Evolutionary conservation across 2,797 vertebrate species (phyloP).

Genomic region (Erithacus rubecula): DNA sequence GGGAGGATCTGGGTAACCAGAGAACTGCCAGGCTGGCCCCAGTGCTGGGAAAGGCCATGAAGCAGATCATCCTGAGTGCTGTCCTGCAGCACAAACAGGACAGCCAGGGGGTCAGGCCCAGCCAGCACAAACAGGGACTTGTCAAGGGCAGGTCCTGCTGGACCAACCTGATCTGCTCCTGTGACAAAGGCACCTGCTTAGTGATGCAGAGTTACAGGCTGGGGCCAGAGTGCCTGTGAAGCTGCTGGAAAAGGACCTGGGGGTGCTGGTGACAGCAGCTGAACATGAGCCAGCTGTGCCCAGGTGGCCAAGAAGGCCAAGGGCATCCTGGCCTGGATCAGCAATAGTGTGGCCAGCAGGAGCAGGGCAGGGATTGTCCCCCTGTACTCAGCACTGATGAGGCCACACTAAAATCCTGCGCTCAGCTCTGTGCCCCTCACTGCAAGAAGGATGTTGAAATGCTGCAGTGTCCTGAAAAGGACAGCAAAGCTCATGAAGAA

Average conservation of each 20-base stretch:
- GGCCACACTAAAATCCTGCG: background rate
- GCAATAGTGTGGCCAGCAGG: background rate
- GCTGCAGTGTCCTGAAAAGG: background rate
- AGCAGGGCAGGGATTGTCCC: accelerated
- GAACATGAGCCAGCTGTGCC: background rate
- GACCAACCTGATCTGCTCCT: background rate
- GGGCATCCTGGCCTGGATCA: background rate
- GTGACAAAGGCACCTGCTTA: background rate
- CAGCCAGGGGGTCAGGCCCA: background rate
- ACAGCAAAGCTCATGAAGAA: background rate
- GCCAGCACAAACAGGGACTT: background rate
- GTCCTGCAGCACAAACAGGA: background rate
- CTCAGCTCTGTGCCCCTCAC: too few relatives aligned
- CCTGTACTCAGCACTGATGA: background rate
- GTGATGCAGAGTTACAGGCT: background rate
- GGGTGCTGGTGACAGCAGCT: accelerated
- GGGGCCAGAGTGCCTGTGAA: background rate
- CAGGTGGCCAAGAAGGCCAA: background rate
- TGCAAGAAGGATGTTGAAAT: background rate
- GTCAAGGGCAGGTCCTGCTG: background rate
- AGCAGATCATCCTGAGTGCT: background rate
- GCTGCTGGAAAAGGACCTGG: background rate
- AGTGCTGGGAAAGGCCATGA: too few relatives aligned
- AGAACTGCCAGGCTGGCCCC: background rate
- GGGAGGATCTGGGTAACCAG: background rate